Percentiles rank a stretch among this genome's conserved stretches.
Evolutionary conservation across 1,140 invertebrate genomes (phyloP).

Genomic region (Trissolcus basalis): DNA sequence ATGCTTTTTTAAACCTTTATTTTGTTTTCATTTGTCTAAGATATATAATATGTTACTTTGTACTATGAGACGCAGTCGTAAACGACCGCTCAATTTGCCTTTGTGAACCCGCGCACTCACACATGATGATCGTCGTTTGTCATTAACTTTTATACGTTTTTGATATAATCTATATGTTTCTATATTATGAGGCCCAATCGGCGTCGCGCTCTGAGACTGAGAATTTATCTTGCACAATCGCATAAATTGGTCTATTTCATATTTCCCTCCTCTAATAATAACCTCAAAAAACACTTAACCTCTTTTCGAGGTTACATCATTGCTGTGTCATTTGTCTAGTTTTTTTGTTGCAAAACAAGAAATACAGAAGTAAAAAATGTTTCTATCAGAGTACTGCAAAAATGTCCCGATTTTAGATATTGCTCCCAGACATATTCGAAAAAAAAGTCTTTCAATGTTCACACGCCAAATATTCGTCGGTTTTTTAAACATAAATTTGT

Average conservation of each 20-base stretch:
- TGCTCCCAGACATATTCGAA: no score
- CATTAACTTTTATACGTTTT: constrained; percentile 47
- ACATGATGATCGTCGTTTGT: constrained; percentile 48
- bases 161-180: constrained; percentile 49
- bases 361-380: no score
- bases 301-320: not conserved
- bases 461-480: no score
- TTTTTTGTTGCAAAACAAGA: no score
- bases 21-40: constrained; percentile 30
- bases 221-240: not conserved
- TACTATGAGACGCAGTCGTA: constrained; percentile 71
- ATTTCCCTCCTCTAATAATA: not conserved
- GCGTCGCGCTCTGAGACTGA: constrained; percentile 7
- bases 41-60: constrained; percentile 61
- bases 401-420: no score
- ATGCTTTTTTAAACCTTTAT: constrained; percentile 32
- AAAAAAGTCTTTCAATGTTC: no score
- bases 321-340: no score
- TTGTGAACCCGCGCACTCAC: constrained; percentile 56
- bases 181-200: constrained; percentile 33
- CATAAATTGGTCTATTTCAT: not conserved
- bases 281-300: not conserved
- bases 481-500: no score
- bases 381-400: no score
- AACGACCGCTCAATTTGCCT: constrained; percentile 59